These are phyloP conservation scores for Furcifer pardalis DNA, from an alignment of 2,797 vertebrate species.

Conservation along the genomic window DNA sequence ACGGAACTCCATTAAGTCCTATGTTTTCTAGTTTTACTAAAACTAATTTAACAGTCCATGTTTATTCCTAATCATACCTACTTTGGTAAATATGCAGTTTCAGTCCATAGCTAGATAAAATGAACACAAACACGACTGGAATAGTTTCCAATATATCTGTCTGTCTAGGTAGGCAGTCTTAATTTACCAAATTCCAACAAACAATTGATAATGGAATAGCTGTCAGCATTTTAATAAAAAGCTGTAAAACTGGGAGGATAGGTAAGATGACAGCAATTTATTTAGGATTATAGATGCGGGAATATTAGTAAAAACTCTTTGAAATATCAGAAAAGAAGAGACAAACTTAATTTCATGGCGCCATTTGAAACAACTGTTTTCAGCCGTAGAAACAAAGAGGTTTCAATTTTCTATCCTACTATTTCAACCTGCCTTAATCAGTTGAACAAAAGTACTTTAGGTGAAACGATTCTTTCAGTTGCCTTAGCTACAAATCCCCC, in stretches of 20 bases:
- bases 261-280: not conserved
- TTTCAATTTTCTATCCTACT: slow-evolving; percentile 75
- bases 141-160: not conserved
- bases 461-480: slow-evolving; percentile 82
- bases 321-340: not conserved
- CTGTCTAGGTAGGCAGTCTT: not conserved
- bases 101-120: not conserved
- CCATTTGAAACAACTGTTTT: slow-evolving; percentile 62
- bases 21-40: not conserved
- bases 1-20: not conserved
- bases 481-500: slow-evolving; percentile 84
- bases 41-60: not conserved
- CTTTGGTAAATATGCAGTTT: not conserved
- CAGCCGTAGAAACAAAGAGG: slow-evolving; percentile 63
- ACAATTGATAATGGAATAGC: not conserved
- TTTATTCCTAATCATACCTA: not conserved
- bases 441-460: slow-evolving; percentile 80
- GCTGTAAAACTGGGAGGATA: not conserved
- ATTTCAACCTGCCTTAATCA: slow-evolving; percentile 78
- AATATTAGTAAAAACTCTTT: slow-evolving; percentile 28
- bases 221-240: not conserved
- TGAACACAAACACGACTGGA: not conserved
- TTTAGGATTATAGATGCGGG: slow-evolving; percentile 3
- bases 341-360: slow-evolving; percentile 44
- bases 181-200: not conserved